Percentiles rank a stretch among this genome's conserved stretches.
These are phyloP conservation scores for Ostrea denselamellosa DNA, from an alignment of 1,140 invertebrate genomes.

Conservation along the genomic window DNA sequence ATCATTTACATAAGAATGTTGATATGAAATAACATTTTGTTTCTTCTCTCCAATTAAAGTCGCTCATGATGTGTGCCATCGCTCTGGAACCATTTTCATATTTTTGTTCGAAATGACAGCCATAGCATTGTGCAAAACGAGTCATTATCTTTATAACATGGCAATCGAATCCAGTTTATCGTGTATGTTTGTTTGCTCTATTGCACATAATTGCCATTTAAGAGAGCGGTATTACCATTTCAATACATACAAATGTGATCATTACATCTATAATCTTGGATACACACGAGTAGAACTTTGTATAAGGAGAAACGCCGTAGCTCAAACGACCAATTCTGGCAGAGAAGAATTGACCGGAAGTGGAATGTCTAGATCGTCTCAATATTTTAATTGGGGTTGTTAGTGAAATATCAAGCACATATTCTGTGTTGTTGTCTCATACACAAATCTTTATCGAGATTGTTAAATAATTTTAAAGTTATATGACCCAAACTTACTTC, in stretches of 20 bases:
- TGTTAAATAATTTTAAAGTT: not conserved
- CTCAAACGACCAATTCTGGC: not conserved
- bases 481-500: not conserved
- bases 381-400: not conserved
- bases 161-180: constrained; percentile 14
- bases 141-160: constrained; percentile 11
- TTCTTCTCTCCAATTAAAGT: not conserved
- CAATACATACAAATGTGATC: constrained; percentile 20
- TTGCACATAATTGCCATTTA: not conserved
- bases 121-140: not conserved
- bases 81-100: not conserved
- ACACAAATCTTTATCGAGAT: constrained; percentile 2
- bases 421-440: not conserved
- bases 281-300: not conserved
- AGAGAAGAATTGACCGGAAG: not conserved
- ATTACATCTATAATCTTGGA: not conserved
- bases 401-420: not conserved
- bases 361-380: not conserved
- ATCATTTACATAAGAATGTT: no score
- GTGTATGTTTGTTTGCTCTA: not conserved
- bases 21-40: no score
- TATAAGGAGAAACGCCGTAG: not conserved
- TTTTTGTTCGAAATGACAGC: not conserved
- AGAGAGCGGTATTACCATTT: not conserved
- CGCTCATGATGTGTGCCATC: not conserved